Percentiles rank a stretch among this genome's conserved stretches.
Evolutionary conservation across 2,888 invertebrate genomes (phyloP).

Genomic region (Germaria angustata): DNA sequence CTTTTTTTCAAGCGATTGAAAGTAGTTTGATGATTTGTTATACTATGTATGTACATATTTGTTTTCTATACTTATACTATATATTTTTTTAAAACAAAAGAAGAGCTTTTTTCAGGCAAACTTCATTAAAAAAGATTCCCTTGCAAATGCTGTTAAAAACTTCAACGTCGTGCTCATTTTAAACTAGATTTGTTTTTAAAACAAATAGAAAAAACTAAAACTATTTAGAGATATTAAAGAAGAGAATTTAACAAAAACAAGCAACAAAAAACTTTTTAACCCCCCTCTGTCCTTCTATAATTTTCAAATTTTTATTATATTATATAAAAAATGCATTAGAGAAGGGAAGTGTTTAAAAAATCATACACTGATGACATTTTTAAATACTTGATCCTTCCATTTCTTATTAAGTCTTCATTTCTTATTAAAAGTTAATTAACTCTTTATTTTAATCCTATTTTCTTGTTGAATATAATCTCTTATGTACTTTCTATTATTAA

Average conservation of each 20-base stretch:
- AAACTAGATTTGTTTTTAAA: conserved; percentile 72
- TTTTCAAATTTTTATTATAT: conserved; percentile 48
- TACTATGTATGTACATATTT: too few relatives aligned
- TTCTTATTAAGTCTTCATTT: conserved; percentile 28
- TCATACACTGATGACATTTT: background rate
- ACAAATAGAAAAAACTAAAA: conserved; percentile 57
- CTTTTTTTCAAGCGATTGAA: conserved; percentile 27
- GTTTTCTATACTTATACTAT: background rate
- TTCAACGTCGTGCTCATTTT: conserved; percentile 75
- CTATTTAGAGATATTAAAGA: conserved; percentile 68
- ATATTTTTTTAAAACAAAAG: conserved; percentile 25
- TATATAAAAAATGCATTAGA: conserved; percentile 18
- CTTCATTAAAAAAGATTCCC: conserved; percentile 10
- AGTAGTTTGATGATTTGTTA: too few relatives aligned
- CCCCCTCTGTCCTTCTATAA: conserved; percentile 32
- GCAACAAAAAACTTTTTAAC: conserved; percentile 71
- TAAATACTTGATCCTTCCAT: conserved; percentile 39
- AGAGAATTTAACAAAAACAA: conserved; percentile 72
- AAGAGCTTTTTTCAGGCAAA: conserved; percentile 4
- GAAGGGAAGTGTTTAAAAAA: conserved; percentile 30
- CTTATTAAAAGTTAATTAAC: background rate
- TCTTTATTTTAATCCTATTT: conserved; percentile 20
- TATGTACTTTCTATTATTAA: conserved; percentile 42
- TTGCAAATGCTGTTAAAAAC: conserved; percentile 39
- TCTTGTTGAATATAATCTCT: conserved; percentile 37